phyloP scores from a whole-genome alignment of 1,140 invertebrate species.

The Scaptomyza montana region DNA sequence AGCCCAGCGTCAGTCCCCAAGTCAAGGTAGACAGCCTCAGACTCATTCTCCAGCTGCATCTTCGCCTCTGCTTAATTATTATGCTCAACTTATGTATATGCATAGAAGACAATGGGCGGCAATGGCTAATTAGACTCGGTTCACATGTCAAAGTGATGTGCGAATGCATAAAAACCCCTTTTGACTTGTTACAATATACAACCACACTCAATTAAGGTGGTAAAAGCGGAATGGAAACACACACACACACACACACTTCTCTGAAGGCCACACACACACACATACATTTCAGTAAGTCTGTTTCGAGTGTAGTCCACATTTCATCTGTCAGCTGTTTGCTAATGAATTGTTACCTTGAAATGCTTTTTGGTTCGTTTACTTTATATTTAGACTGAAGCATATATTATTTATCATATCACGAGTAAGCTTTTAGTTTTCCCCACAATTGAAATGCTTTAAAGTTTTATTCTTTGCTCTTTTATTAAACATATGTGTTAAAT shows the following conservation, averaged over 20 bases:
- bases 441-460: not conserved
- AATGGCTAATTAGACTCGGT: constrained; percentile 70
- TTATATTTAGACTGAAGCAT: not conserved
- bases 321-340: not conserved
- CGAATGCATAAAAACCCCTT: constrained; percentile 28
- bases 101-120: constrained; percentile 43
- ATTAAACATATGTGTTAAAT: no score
- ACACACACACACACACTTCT: no score
- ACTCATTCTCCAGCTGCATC: no score
- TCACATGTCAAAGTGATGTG: constrained; percentile 61
- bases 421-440: not conserved
- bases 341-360: not conserved
- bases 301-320: not conserved
- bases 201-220: constrained; percentile 33
- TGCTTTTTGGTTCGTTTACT: not conserved
- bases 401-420: not conserved
- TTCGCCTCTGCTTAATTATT: constrained; percentile 38
- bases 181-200: not conserved
- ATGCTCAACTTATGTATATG: constrained; percentile 33
- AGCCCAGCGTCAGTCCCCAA: constrained; percentile 34
- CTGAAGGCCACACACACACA: constrained; percentile 14
- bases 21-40: constrained; percentile 16
- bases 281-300: not conserved
- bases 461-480: no score
- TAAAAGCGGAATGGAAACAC: constrained; percentile 16